These are phyloP conservation scores for Anguilla anguilla DNA, from an alignment of 2,797 vertebrate genomes.

Conservation along the genomic window DNA sequence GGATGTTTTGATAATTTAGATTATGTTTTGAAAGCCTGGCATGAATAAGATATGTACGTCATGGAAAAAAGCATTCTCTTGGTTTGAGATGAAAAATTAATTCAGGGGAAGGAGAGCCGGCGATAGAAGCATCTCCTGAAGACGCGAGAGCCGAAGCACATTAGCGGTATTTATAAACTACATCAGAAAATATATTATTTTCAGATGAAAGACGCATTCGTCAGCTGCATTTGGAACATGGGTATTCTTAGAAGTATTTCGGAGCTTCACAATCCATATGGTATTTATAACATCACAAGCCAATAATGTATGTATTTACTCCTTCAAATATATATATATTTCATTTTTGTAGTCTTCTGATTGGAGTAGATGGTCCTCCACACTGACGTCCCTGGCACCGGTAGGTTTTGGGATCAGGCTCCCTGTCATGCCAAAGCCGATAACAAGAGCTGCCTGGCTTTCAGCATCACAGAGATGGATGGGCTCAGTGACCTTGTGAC, in stretches of 20 bases:
- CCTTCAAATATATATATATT: not conserved
- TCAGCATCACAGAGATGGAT: not conserved
- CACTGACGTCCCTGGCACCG: not conserved
- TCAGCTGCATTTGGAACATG: conserved; percentile 8
- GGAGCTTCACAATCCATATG: not conserved
- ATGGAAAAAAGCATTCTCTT: conserved; percentile 48
- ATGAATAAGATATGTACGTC: conserved; percentile 59
- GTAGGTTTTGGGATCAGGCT: not conserved
- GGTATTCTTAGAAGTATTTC: not conserved
- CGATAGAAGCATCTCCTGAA: conserved; percentile 37
- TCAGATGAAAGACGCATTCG: conserved; percentile 20
- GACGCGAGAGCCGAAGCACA: conserved; percentile 39
- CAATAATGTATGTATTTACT: not conserved
- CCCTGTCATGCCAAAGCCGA: not conserved
- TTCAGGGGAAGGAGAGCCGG: conserved; percentile 30
- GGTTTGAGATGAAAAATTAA: conserved; percentile 55
- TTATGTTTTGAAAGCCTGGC: conserved; percentile 49
- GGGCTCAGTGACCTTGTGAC: not conserved
- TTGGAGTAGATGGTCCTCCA: not conserved
- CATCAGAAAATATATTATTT: conserved; percentile 40
- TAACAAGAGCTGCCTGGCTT: not conserved
- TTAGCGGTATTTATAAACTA: conserved; percentile 56
- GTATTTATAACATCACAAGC: not conserved
- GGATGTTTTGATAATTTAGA: conserved; percentile 46
- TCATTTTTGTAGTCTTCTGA: not conserved